These are phyloP conservation scores for Cherax destructor DNA, from an alignment of 1,140 invertebrate species.

Conservation along the genomic window DNA sequence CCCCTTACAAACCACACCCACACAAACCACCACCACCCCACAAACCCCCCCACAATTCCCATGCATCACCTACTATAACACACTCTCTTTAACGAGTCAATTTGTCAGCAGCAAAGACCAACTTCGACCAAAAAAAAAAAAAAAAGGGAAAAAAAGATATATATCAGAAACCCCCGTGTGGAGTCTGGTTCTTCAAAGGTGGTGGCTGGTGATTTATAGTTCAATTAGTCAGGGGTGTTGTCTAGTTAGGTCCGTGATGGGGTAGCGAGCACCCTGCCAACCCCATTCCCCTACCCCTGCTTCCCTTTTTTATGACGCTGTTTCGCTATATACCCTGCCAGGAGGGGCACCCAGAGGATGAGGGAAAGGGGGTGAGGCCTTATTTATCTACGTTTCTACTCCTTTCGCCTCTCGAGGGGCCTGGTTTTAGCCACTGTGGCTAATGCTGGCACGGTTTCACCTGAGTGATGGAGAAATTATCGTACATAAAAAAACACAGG, in stretches of 20 bases:
- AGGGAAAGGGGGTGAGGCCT: neutral
- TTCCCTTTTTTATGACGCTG: neutral
- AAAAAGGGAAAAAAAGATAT: neutral
- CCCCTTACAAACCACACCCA: too few species aligned
- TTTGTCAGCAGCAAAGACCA: slow-evolving; percentile 22
- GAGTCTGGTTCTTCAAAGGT: slow-evolving; percentile 29
- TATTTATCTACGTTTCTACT: neutral
- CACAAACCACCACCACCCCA: too few species aligned
- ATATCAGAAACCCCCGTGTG: neutral
- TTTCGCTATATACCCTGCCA: neutral
- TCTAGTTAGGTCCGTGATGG: slow-evolving; percentile 49
- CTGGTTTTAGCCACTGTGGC: too few species aligned
- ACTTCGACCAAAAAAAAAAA: neutral
- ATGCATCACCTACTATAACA: neutral
- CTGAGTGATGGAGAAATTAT: too few species aligned
- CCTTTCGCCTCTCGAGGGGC: too few species aligned
- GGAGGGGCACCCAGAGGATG: neutral
- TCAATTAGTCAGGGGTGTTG: slow-evolving; percentile 56
- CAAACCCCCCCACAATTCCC: too few species aligned
- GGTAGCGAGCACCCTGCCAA: slow-evolving; percentile 47
- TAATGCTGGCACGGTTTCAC: too few species aligned
- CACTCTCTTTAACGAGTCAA: slow-evolving; percentile 24
- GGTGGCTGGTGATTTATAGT: slow-evolving; percentile 49
- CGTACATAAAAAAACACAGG: too few species aligned
- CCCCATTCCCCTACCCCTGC: neutral